Percentiles rank a stretch among this genome's conserved stretches.
Conservation (phyloP, 2,888 invertebrate genomes). For the Tachina grossa region DNA sequence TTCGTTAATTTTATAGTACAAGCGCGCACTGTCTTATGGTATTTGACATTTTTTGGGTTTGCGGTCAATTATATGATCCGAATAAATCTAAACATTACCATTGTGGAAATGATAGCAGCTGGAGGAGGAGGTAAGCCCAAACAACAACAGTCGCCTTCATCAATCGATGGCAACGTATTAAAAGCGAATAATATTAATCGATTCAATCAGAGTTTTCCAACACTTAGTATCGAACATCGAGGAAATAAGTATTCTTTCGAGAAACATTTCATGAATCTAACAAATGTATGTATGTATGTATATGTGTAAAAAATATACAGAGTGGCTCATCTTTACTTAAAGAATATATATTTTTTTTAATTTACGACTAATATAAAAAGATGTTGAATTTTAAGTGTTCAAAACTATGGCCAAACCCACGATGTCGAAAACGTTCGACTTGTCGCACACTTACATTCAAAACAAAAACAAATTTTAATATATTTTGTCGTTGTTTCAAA, state of each 20-base stretch:
- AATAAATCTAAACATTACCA: slow-evolving; percentile 87
- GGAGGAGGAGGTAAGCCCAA: slow-evolving; percentile 58
- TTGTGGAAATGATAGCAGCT: slow-evolving; percentile 85
- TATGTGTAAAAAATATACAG: not conserved
- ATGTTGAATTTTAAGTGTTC: not conserved
- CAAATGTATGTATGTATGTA: slow-evolving; percentile 45
- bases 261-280: slow-evolving; percentile 50
- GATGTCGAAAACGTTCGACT: no score
- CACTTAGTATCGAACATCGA: not conserved
- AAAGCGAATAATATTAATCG: not conserved
- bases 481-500: no score
- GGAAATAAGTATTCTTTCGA: slow-evolving; percentile 43
- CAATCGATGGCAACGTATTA: not conserved
- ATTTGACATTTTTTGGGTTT: slow-evolving; percentile 86
- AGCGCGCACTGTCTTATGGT: slow-evolving; percentile 85
- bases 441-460: no score
- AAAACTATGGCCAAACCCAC: no score
- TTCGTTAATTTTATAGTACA: slow-evolving; percentile 74
- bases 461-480: no score
- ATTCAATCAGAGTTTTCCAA: slow-evolving; percentile 13
- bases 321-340: not conserved
- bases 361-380: no score
- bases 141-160: slow-evolving; percentile 5
- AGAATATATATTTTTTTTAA: no score
- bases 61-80: slow-evolving; percentile 88